Conservation (phyloP, 2,113 vertebrate genomes). For the Crotalus horridus region DNA sequence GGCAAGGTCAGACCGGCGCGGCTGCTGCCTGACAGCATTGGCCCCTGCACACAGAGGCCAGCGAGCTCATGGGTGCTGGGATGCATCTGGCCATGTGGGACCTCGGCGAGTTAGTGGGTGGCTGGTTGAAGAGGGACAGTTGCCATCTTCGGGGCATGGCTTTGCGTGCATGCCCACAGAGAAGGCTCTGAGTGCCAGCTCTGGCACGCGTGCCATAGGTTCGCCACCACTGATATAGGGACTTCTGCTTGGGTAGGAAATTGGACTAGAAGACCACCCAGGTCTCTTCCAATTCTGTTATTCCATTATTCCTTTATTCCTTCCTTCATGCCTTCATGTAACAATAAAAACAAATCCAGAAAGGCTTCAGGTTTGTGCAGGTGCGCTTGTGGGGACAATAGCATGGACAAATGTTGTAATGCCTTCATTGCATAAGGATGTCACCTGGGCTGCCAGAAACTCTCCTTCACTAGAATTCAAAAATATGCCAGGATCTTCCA, state of each 20-base stretch:
- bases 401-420: background rate
- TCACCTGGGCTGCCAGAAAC: background rate
- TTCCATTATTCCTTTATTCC: background rate
- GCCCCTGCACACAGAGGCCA: too few relatives aligned
- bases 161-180: too few relatives aligned
- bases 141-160: too few relatives aligned
- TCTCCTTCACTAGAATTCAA: background rate
- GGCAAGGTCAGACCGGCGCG: too few relatives aligned
- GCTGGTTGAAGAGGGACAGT: too few relatives aligned
- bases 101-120: too few relatives aligned
- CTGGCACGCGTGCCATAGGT: too few relatives aligned
- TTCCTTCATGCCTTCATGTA: background rate
- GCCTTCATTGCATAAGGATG: background rate
- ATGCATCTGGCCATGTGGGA: too few relatives aligned
- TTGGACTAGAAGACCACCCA: background rate
- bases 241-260: background rate
- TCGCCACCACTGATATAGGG: background rate
- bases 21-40: too few relatives aligned
- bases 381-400: background rate
- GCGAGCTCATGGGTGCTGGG: too few relatives aligned
- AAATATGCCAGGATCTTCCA: background rate
- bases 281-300: background rate
- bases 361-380: background rate
- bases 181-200: too few relatives aligned
- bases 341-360: background rate